Conservation (phyloP, 2,113 vertebrate species). For the Dendropsophus ebraccatus region DNA sequence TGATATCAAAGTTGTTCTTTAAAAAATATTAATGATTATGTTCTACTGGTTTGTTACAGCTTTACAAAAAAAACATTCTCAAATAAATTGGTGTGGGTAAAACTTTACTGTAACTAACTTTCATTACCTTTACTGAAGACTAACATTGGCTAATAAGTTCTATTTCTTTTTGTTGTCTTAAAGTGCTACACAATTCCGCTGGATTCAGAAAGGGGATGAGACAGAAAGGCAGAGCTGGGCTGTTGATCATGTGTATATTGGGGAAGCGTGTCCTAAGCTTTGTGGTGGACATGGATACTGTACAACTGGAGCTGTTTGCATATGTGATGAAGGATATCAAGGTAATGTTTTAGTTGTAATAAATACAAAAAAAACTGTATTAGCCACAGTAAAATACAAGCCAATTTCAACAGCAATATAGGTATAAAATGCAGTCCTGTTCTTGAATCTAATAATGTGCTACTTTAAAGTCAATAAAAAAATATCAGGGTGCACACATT, state of each 20-base stretch:
- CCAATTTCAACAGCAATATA: no score
- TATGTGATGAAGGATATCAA: constrained; percentile 93
- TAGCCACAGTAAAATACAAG: no score
- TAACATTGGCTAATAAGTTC: neutral
- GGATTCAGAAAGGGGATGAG: constrained; percentile 93
- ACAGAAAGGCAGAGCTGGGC: constrained; percentile 94
- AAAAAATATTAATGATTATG: no score
- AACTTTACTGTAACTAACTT: neutral
- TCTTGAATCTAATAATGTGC: no score
- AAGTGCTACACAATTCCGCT: constrained; percentile 97
- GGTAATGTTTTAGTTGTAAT: constrained; percentile 70
- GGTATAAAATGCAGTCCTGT: no score
- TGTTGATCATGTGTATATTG: constrained; percentile 94
- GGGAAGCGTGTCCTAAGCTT: constrained; percentile 90
- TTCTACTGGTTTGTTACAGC: neutral
- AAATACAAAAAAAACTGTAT: neutral
- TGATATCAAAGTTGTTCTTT: no score
- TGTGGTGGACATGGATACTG: constrained; percentile 95
- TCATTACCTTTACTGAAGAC: no score
- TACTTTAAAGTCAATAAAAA: no score
- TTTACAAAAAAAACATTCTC: neutral
- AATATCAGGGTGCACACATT: no score
- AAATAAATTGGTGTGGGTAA: neutral
- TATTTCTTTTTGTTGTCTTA: constrained; percentile 40
- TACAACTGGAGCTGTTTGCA: constrained; percentile 88